phyloP scores from a whole-genome alignment of 2,797 vertebrate genomes.

The Tympanoctomys barrerae region DNA sequence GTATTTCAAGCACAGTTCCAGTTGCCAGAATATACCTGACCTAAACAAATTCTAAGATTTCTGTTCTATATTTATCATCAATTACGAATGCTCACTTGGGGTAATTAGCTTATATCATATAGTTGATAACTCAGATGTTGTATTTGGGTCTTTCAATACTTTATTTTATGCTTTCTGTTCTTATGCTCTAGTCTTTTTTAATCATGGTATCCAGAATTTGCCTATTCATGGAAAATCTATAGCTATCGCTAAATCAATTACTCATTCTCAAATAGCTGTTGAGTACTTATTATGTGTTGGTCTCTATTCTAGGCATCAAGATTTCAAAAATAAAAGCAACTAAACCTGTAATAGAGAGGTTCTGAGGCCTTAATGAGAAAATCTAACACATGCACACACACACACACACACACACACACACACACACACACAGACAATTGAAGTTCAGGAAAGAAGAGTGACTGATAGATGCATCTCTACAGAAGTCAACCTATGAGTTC shows the following conservation, averaged over 20 bases:
- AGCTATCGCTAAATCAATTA: background rate
- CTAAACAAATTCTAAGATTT: background rate
- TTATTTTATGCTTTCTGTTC: background rate
- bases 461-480: background rate
- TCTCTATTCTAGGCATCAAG: background rate
- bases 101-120: background rate
- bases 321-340: background rate
- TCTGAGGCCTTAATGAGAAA: background rate
- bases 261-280: background rate
- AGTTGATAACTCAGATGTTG: background rate
- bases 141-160: background rate
- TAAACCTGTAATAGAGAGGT: background rate
- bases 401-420: background rate
- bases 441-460: no score
- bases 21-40: background rate
- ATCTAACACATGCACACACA: background rate
- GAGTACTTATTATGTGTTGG: background rate
- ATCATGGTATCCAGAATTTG: background rate
- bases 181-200: background rate
- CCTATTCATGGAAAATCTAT: background rate
- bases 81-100: background rate
- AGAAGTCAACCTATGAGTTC: background rate
- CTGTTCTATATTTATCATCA: background rate
- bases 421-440: background rate
- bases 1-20: background rate